These are phyloP conservation scores for Empidonax traillii DNA, from an alignment of 2,113 vertebrate species.

Conservation along the genomic window DNA sequence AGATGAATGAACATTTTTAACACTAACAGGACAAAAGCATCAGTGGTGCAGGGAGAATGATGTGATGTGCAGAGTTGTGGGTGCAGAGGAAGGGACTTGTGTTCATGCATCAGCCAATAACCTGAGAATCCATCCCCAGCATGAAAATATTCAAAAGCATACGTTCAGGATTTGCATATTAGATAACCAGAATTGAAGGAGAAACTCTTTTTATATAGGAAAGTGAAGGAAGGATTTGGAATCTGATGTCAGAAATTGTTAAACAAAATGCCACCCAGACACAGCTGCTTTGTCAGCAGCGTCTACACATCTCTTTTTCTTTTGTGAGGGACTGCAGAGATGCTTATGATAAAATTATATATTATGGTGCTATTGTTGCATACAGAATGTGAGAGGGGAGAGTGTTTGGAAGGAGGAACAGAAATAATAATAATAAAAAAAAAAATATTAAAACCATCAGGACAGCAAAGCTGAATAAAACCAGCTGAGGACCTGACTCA, in stretches of 20 bases:
- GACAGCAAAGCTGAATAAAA: background rate
- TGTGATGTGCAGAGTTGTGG: background rate
- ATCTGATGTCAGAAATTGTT: background rate
- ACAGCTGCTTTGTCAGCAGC: slow-evolving; percentile 12
- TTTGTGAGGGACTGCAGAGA: background rate
- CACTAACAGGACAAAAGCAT: background rate
- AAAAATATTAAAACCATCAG: background rate
- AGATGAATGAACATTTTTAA: background rate
- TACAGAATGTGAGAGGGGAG: background rate
- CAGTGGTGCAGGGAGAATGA: no score
- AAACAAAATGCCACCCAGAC: slow-evolving; percentile 1
- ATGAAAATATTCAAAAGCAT: background rate
- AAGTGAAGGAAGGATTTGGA: background rate
- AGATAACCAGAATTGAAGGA: background rate
- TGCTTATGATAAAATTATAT: background rate
- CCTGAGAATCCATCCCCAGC: background rate
- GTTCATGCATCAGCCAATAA: background rate
- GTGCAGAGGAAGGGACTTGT: background rate
- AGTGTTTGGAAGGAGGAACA: background rate
- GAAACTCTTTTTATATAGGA: background rate
- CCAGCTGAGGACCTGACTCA: slow-evolving; percentile 55
- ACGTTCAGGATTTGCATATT: background rate
- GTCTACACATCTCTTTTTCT: background rate
- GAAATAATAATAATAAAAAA: background rate
- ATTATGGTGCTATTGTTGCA: slow-evolving; percentile 23